Percentiles rank a stretch among this genome's conserved stretches.
phyloP scores from a whole-genome alignment of 2,888 invertebrate species.

The Coleophora flavipennella region DNA sequence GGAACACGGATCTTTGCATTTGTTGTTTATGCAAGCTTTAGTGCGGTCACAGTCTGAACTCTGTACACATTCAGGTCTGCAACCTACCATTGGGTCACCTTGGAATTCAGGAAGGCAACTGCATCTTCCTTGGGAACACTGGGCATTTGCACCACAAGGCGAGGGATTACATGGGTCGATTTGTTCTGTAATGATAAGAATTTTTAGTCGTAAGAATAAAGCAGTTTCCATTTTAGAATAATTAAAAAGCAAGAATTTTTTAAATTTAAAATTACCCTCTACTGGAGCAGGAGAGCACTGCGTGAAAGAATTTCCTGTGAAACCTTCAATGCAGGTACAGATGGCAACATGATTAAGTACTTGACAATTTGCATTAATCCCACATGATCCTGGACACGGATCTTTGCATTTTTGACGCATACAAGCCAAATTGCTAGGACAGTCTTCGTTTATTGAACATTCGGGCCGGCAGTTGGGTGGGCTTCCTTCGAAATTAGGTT shows the following conservation, averaged over 20 bases:
- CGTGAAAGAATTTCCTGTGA: conserved; percentile 76
- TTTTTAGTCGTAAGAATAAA: background rate
- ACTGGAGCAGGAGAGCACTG: conserved; percentile 52
- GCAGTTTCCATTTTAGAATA: background rate
- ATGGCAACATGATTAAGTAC: conserved; percentile 76
- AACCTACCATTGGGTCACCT: conserved; percentile 83
- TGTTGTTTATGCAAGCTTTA: conserved; percentile 80
- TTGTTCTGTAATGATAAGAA: conserved; percentile 30
- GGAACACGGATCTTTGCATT: conserved; percentile 85
- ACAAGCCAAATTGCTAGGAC: conserved; percentile 77
- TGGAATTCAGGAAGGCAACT: conserved; percentile 80
- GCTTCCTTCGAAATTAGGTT: conserved; percentile 74
- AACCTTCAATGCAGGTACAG: conserved; percentile 73
- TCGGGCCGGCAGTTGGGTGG: conserved; percentile 80
- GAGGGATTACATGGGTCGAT: conserved; percentile 77
- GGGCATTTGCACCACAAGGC: conserved; percentile 81
- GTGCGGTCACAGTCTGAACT: conserved; percentile 81
- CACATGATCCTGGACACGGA: conserved; percentile 81
- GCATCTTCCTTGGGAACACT: conserved; percentile 78
- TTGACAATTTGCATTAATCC: conserved; percentile 70
- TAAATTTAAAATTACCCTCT: conserved; percentile 31
- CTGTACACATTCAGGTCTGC: conserved; percentile 85
- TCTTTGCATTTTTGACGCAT: conserved; percentile 77
- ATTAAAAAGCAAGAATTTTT: background rate
- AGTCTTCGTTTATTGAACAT: conserved; percentile 78